These are phyloP conservation scores for Perognathus longimembris DNA, from an alignment of 2,113 vertebrate genomes.

Conservation along the genomic window DNA sequence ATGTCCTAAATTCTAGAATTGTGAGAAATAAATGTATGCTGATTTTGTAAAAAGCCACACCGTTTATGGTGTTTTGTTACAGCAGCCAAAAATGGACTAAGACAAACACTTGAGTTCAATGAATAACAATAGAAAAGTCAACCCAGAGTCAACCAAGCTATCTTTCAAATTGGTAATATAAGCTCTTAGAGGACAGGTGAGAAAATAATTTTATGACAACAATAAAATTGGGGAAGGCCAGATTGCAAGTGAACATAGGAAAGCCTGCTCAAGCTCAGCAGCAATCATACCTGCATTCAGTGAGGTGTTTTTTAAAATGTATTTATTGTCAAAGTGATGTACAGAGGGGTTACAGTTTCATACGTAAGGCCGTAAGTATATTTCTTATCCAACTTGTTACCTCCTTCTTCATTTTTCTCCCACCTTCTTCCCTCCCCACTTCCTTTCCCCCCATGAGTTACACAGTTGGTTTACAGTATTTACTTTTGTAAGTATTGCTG, in stretches of 20 bases:
- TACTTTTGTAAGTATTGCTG: no score
- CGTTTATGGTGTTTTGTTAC: neutral
- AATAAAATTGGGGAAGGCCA: neutral
- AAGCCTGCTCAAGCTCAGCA: neutral
- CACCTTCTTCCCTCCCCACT: no score
- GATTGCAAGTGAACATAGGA: neutral
- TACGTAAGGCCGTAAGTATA: no score
- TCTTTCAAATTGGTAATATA: constrained; percentile 24
- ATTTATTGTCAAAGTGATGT: no score
- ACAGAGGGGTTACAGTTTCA: no score
- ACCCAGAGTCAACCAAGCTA: neutral
- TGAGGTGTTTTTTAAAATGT: neutral
- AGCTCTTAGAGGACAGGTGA: constrained; percentile 7
- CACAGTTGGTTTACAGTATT: no score
- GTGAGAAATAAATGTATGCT: neutral
- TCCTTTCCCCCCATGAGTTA: no score
- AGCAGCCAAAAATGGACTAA: neutral
- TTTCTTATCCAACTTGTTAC: no score
- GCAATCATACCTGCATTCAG: neutral
- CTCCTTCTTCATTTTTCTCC: no score
- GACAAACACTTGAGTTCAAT: neutral
- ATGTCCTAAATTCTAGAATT: neutral
- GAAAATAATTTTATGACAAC: neutral
- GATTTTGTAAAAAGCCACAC: neutral
- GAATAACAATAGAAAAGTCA: neutral